A percentile compares a stretch with the other conserved stretches of the same genome.
phyloP scores from a whole-genome alignment of 2,888 invertebrate genomes.

The Scaptomyza reducta region DNA sequence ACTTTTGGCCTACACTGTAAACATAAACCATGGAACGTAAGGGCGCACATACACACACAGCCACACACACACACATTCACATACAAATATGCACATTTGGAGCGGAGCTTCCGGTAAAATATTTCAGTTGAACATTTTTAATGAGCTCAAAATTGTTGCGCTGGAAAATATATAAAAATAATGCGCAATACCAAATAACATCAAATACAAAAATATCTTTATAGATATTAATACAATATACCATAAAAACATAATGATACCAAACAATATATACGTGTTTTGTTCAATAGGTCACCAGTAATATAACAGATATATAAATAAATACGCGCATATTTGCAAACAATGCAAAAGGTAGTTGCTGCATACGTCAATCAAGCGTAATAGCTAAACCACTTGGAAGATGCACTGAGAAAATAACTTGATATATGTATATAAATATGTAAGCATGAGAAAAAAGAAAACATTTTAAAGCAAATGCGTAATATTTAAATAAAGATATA shows the following conservation, averaged over 20 bases:
- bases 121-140: constrained; percentile 81
- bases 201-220: constrained; percentile 26
- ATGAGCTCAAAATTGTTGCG: constrained; percentile 71
- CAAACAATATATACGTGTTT: constrained; percentile 17
- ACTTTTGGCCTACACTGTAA: constrained; percentile 54
- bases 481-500: too few relatives aligned
- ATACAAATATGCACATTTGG: constrained; percentile 40
- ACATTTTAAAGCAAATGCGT: too few relatives aligned
- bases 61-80: constrained; percentile 16
- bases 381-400: too few relatives aligned
- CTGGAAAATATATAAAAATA: constrained; percentile 34
- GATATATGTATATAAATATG: too few relatives aligned
- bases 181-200: constrained; percentile 26
- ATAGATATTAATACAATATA: constrained; percentile 38
- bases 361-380: too few relatives aligned
- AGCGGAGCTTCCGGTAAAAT: constrained; percentile 71
- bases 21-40: constrained; percentile 26
- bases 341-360: not conserved
- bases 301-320: not conserved
- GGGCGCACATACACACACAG: constrained; percentile 18
- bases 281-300: not conserved
- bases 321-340: not conserved
- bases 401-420: too few relatives aligned
- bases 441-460: too few relatives aligned
- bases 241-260: constrained; percentile 14